A percentile compares a stretch with the other conserved stretches of the same genome.
Evolutionary conservation across 2,888 invertebrate genomes (phyloP).

Genomic region (Erebia aethiops): DNA sequence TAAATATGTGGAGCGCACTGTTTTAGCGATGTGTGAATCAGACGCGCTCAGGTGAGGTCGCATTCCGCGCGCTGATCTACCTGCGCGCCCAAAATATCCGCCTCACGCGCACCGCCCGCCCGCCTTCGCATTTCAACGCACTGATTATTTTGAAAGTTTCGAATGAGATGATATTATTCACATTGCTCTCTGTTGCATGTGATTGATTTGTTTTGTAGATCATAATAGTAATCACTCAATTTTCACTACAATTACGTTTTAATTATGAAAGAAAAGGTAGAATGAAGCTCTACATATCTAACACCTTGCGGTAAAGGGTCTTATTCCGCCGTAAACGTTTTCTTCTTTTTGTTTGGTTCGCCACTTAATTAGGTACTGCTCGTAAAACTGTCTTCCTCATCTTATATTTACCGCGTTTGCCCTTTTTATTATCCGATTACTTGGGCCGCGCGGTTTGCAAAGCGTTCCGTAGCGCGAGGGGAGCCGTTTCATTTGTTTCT

Average conservation of each 20-base stretch:
- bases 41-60: conserved; percentile 79
- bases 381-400: conserved; percentile 84
- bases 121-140: conserved; percentile 51
- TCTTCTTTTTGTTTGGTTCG: conserved; percentile 77
- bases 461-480: conserved; percentile 76
- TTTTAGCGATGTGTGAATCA: conserved; percentile 78
- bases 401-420: conserved; percentile 84
- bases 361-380: conserved; percentile 82
- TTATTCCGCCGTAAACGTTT: conserved; percentile 68
- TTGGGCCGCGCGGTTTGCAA: conserved; percentile 80
- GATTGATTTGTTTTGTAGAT: background rate
- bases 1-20: conserved; percentile 68
- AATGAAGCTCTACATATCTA: conserved; percentile 47
- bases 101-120: conserved; percentile 61
- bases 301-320: conserved; percentile 45
- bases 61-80: conserved; percentile 73
- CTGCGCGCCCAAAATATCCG: conserved; percentile 79
- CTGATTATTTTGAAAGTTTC: conserved; percentile 55
- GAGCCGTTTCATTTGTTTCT: conserved; percentile 82
- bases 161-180: conserved; percentile 10
- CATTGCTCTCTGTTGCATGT: background rate
- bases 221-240: background rate
- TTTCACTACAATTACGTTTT: background rate
- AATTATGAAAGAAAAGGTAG: conserved; percentile 30
- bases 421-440: conserved; percentile 84